These are phyloP conservation scores for Knipowitschia caucasica DNA, from an alignment of 2,797 vertebrate genomes.

Conservation along the genomic window DNA sequence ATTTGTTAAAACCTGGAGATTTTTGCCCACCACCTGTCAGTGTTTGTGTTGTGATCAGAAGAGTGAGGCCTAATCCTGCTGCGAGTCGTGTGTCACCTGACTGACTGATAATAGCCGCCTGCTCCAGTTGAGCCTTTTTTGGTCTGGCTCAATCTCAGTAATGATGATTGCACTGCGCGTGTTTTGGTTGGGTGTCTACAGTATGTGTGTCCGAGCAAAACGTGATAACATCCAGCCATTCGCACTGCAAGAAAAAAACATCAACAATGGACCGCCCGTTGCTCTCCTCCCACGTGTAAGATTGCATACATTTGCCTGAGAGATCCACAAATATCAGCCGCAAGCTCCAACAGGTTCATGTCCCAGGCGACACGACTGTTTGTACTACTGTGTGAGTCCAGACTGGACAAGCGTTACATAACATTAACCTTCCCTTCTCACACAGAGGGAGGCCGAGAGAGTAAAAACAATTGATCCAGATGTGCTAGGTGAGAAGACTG, in stretches of 20 bases:
- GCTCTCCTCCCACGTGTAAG: conserved; percentile 14
- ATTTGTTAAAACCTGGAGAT: conserved; percentile 10
- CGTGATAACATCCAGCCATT: conserved; percentile 13
- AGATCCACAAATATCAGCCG: conserved; percentile 48
- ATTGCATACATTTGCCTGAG: conserved; percentile 17
- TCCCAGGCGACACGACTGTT: conserved; percentile 36
- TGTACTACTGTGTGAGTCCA: conserved; percentile 12
- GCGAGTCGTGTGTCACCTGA: conserved; percentile 50
- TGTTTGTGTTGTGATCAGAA: conserved; percentile 50
- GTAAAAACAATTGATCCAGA: conserved; percentile 11
- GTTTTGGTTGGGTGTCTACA: neutral
- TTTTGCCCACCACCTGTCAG: conserved; percentile 2
- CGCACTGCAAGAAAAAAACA: conserved; percentile 6
- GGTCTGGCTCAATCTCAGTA: conserved; percentile 60
- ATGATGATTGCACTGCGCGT: conserved; percentile 55
- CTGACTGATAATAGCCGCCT: conserved; percentile 38
- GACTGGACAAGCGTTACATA: conserved; percentile 52
- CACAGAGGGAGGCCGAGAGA: conserved; percentile 15
- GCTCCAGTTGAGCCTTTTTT: conserved; percentile 36
- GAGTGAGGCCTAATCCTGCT: conserved; percentile 58
- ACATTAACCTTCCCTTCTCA: conserved; percentile 50
- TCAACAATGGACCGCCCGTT: conserved; percentile 19
- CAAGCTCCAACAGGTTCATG: conserved; percentile 44
- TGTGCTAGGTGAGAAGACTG: conserved; percentile 14
- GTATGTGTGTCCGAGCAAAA: conserved; percentile 15